Evolutionary conservation across 1,140 invertebrate species (phyloP), one percentile per base, ranked within the genome.

Genomic region (Andricus grossulariae): DNA sequence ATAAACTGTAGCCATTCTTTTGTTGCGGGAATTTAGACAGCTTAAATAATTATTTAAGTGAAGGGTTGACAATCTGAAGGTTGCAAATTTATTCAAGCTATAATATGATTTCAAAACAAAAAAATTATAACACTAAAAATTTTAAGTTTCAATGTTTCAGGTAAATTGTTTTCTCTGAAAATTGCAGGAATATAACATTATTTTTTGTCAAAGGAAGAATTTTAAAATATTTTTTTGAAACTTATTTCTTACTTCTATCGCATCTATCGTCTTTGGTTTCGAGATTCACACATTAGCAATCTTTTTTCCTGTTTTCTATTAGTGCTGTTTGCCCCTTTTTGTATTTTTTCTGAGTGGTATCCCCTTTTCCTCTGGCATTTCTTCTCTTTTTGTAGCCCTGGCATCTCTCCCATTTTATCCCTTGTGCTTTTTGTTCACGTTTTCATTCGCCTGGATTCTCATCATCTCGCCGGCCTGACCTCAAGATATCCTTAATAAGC

Each of bases 401-500:
- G 60, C 45, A 66, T 66, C 60, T 66, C 32, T 25, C 1, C 25
- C 25, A 39, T 66, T 66, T 60, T 60, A 12, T 60, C 57, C 57
- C 21, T 32, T 60, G 57, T 60, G 21, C 25, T 60, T 60, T 60
- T 66, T 66, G 60, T n/a, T 66, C 60, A 66, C 32, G 32, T 66
- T 66, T 66, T 66, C 60, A 66, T 66, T 66, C 21, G 60, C 13
- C 60, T 32, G 60, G 60, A 66, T 66, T 66, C 60, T 66, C 60
- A 66, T 66, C 60, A 66, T 16, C 60, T 15, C 32, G 25, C 16
- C 8, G 25, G 32, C 60, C 60, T 45, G 60, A 66, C 60, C 60
- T 66, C 60, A 66, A 66, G 60, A 66, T 45, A 25, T 66, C 60
- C 60, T 66, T 66, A 66, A 66, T 66, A 66, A 66, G 32, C 60